phyloP scores from a whole-genome alignment of 2,888 invertebrate genomes.

The Ethmia dodecea region DNA sequence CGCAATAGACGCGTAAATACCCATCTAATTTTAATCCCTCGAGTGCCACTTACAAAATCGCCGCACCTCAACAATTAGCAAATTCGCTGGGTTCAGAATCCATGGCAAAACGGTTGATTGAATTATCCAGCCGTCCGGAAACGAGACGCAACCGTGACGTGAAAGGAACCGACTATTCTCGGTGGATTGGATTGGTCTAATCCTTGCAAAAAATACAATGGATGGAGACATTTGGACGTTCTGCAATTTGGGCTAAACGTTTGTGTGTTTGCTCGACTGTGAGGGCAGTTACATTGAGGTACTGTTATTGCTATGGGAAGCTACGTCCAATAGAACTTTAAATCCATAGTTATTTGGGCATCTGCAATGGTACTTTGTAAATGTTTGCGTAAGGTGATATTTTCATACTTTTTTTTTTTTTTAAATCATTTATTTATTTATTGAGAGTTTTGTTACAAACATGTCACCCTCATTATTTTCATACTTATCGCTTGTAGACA shows the following conservation, averaged over 20 bases:
- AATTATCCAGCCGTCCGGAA: slow-evolving; percentile 33
- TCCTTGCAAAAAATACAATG: slow-evolving; percentile 40
- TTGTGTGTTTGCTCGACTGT: slow-evolving; percentile 31
- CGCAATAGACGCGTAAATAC: slow-evolving; percentile 9
- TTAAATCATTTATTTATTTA: too few relatives aligned
- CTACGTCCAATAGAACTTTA: too few relatives aligned
- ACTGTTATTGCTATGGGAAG: too few relatives aligned
- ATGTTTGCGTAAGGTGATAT: too few relatives aligned
- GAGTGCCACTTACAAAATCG: slow-evolving; percentile 27
- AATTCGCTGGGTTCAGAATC: slow-evolving; percentile 18
- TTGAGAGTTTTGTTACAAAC: too few relatives aligned
- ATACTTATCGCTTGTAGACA: too few relatives aligned
- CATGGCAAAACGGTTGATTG: slow-evolving; percentile 33
- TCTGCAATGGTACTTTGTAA: too few relatives aligned
- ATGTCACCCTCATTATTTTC: too few relatives aligned
- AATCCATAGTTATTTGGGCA: too few relatives aligned
- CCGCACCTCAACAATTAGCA: slow-evolving; percentile 21
- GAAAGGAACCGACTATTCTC: slow-evolving; percentile 21
- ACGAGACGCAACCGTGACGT: slow-evolving; percentile 31
- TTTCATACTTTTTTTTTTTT: too few relatives aligned
- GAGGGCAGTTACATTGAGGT: too few relatives aligned
- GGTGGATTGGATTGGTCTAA: slow-evolving; percentile 46
- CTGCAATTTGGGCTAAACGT: slow-evolving; percentile 38
- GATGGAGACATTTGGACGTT: slow-evolving; percentile 26
- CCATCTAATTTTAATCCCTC: slow-evolving; percentile 34